Conservation (phyloP, 2,888 invertebrate genomes). For the Podabrus alpinus region DNA sequence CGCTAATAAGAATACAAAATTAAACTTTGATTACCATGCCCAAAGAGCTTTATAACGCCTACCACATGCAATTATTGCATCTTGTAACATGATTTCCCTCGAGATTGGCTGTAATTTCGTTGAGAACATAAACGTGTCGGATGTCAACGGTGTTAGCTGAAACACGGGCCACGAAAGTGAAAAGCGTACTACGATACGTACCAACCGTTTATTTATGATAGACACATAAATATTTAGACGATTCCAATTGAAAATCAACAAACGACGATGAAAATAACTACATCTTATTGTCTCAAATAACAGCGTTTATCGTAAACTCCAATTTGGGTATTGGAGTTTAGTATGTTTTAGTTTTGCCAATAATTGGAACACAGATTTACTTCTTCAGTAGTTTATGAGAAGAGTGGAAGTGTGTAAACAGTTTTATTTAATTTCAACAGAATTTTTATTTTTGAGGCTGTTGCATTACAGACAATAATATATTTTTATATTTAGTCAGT, state of each 20-base stretch:
- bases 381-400: not conserved
- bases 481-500: no score
- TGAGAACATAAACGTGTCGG: constrained; percentile 34
- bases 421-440: not conserved
- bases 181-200: constrained; percentile 9
- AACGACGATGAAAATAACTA: constrained; percentile 28
- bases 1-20: constrained; percentile 20
- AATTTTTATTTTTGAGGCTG: not conserved
- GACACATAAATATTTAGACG: constrained; percentile 37
- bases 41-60: constrained; percentile 29
- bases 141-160: constrained; percentile 31
- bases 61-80: constrained; percentile 32
- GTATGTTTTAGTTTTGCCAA: not conserved
- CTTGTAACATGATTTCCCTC: constrained; percentile 32
- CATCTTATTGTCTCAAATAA: constrained; percentile 29
- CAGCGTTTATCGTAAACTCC: not conserved
- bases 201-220: constrained; percentile 27
- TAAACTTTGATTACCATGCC: constrained; percentile 21
- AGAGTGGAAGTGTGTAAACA: not conserved
- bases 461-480: no score
- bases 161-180: constrained; percentile 20
- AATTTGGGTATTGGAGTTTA: not conserved
- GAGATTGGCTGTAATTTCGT: constrained; percentile 31
- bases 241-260: constrained; percentile 31
- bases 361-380: not conserved